Evolutionary conservation across 2,797 vertebrate species (phyloP), one percentile per base, ranked within the genome.

Genomic region (Enteromius mattozi): DNA sequence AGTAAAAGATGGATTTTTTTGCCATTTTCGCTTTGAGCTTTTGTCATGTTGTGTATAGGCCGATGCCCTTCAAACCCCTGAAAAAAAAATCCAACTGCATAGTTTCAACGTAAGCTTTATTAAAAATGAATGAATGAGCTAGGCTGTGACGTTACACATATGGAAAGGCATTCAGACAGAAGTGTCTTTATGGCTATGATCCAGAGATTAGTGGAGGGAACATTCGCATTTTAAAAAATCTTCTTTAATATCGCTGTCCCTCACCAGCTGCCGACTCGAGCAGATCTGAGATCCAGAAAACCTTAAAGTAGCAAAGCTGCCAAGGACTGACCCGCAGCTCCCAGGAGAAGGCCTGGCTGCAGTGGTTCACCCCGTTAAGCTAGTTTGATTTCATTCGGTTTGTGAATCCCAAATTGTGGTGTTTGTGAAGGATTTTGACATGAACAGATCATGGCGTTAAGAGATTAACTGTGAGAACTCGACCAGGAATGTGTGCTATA

Each of bases 231-330:
- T 92, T 92, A 92, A 90, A 51, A 92, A 94, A 93, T 93, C 92
- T 91, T 91, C 76, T 90, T 91, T 95, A 94, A 93, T 94, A 91
- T 92, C 89, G 91, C 91, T 88, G 90, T 92, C 76, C 66, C 40
- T 91, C 92, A 94, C 92, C 93, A 92, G 93, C 91, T 94, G 92
- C 93, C 89, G 89, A 92, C 89, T 91, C 86, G 70, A 93, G 91
- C 92, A 89, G 93, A 91, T 93, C 93, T 93, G 87, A 81, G 81
- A 80, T 85, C 75, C 88, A 85, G 87, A 91, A 91, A 91, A 92
- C 92, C 92, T 92, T 92, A 91, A 93, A 89, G 79, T 69, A 85
- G 85, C 87, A 93, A 92, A 92, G 89, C 85, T 92, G 92, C 91
- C 91, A 88, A 13, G 87, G 66, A 83, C 89, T 82, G 86, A 86